These are phyloP conservation scores for Calameuta idolon DNA, from an alignment of 2,888 invertebrate genomes.

Conservation along the genomic window DNA sequence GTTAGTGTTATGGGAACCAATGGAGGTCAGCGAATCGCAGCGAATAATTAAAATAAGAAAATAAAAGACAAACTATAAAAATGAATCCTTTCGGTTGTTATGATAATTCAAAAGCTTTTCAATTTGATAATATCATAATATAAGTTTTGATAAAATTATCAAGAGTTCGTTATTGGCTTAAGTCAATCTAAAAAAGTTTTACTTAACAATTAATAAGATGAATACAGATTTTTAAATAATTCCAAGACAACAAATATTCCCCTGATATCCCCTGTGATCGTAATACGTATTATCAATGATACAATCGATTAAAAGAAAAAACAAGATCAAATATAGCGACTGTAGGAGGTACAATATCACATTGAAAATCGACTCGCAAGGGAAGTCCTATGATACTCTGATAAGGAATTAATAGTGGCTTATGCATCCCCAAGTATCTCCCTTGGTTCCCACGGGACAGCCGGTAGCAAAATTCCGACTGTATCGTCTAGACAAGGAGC, in stretches of 20 bases:
- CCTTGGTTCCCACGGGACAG: constrained; percentile 6
- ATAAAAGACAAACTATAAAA: not conserved
- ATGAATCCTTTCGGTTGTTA: not conserved
- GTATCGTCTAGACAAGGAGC: not conserved
- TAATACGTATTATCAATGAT: not conserved
- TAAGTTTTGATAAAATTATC: not conserved
- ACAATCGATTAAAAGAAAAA: not conserved
- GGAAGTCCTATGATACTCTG: not conserved
- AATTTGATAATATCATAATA: not conserved
- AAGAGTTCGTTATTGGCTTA: not conserved
- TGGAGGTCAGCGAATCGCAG: not conserved
- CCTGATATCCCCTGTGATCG: not conserved
- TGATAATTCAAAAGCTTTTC: not conserved
- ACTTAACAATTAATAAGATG: not conserved
- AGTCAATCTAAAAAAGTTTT: not conserved
- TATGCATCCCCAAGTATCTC: not conserved
- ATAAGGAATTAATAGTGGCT: not conserved
- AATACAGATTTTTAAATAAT: not conserved
- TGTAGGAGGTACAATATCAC: not conserved
- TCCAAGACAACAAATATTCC: not conserved
- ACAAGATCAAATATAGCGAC: not conserved
- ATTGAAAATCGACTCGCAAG: not conserved
- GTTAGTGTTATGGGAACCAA: constrained; percentile 8
- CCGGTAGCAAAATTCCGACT: not conserved
- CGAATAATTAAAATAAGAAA: not conserved